Evolutionary conservation across 2,888 invertebrate genomes (phyloP).

Genomic region (Ethmia dodecea): DNA sequence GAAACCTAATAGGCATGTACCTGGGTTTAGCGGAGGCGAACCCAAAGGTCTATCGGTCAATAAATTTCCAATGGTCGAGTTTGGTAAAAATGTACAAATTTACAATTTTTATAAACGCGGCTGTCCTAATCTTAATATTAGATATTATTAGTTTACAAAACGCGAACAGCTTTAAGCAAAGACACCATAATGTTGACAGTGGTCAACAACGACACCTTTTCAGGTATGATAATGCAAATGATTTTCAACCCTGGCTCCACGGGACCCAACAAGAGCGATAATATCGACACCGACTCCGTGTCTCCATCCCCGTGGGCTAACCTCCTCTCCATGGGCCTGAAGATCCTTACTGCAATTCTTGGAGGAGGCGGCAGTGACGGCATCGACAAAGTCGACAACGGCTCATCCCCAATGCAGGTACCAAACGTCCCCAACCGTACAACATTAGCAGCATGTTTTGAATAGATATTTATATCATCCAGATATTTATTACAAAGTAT

Average conservation of each 20-base stretch:
- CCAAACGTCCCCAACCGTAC: slow-evolving; percentile 13
- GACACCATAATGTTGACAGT: no score
- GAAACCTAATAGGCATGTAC: no score
- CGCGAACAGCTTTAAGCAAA: no score
- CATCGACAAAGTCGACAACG: slow-evolving; percentile 94
- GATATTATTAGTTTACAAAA: no score
- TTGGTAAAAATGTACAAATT: no score
- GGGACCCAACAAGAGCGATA: slow-evolving; percentile 91
- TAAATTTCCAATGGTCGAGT: no score
- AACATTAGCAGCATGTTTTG: slow-evolving; percentile 5
- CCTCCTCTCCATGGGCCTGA: slow-evolving; percentile 89
- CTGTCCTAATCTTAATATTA: no score
- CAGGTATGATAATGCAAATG: slow-evolving; percentile 91
- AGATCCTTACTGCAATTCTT: slow-evolving; percentile 89
- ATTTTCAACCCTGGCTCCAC: slow-evolving; percentile 83
- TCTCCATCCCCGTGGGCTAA: slow-evolving; percentile 93
- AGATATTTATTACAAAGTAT: background rate
- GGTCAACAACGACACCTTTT: slow-evolving; percentile 22
- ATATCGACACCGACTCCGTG: slow-evolving; percentile 81
- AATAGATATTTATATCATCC: no score
- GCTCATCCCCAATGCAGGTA: slow-evolving; percentile 93
- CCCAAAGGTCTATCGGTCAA: no score
- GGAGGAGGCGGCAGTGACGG: slow-evolving; percentile 88
- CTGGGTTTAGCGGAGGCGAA: no score
- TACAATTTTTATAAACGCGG: no score